These are phyloP conservation scores for Gymnodraco acuticeps DNA, from an alignment of 2,797 vertebrate species.

Conservation along the genomic window DNA sequence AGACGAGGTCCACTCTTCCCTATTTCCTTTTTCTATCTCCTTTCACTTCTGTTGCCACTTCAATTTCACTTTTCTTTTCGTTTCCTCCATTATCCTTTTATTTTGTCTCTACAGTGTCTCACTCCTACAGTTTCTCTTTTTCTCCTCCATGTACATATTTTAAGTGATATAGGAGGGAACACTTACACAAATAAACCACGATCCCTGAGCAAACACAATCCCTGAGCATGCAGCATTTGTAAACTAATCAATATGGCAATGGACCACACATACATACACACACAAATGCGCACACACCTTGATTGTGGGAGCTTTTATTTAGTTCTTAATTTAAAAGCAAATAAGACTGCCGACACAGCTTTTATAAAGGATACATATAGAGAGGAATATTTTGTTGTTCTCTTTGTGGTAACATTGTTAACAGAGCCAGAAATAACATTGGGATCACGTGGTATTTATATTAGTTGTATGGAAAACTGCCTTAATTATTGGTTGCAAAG, in stretches of 20 bases:
- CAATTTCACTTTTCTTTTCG: constrained; percentile 21
- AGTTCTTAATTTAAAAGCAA: neutral
- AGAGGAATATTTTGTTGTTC: no score
- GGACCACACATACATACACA: constrained; percentile 33
- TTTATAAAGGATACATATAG: no score
- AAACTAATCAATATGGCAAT: constrained; percentile 58
- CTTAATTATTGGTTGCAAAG: no score
- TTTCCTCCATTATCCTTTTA: constrained; percentile 14
- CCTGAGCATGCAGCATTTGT: constrained; percentile 64
- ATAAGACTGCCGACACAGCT: no score
- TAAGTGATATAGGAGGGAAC: constrained; percentile 18
- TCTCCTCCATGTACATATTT: constrained; percentile 37
- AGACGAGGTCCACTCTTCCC: constrained; percentile 33
- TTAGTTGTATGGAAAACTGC: no score
- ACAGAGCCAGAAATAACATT: no score
- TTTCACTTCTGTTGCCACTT: constrained; percentile 7
- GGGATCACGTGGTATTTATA: no score
- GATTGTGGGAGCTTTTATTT: constrained; percentile 16
- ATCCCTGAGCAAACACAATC: neutral
- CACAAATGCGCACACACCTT: neutral
- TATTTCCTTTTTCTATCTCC: neutral
- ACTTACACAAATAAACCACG: constrained; percentile 44
- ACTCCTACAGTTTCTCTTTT: neutral
- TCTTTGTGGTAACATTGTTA: no score
- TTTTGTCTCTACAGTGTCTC: constrained; percentile 5